Evolutionary conservation across 2,113 vertebrate species (phyloP).

Genomic region (Nansenia antarctica): DNA sequence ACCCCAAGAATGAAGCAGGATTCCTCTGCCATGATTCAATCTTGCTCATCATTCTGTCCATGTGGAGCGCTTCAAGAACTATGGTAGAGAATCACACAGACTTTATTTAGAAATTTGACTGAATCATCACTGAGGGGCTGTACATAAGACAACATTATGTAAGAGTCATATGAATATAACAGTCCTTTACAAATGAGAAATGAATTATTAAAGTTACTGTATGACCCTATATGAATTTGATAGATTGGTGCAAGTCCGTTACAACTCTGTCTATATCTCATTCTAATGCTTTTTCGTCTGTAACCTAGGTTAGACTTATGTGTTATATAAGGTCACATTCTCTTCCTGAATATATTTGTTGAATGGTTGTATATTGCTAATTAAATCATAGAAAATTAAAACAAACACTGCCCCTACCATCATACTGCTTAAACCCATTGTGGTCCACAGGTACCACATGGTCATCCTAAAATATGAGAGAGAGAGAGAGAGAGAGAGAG

Average conservation of each 20-base stretch:
- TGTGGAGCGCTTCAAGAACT: constrained; percentile 89
- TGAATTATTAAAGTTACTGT: not conserved
- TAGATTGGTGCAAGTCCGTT: too few species aligned
- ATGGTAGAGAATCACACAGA: constrained; percentile 40
- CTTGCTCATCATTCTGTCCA: constrained; percentile 86
- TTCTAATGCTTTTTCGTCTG: too few species aligned
- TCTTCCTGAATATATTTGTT: too few species aligned
- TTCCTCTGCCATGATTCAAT: constrained; percentile 75
- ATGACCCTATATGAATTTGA: not conserved
- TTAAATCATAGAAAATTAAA: not conserved
- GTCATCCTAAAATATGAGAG: constrained; percentile 75
- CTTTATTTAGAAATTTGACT: not conserved
- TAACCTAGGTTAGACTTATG: too few species aligned
- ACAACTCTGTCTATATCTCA: too few species aligned
- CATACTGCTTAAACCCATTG: constrained; percentile 90
- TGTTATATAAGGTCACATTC: too few species aligned
- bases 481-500: not conserved
- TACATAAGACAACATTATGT: not conserved
- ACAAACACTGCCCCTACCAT: constrained; percentile 77
- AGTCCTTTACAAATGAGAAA: not conserved
- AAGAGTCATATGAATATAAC: not conserved
- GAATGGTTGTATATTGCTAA: too few species aligned
- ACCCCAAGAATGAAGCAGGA: constrained; percentile 43
- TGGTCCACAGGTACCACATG: constrained; percentile 82
- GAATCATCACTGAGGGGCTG: not conserved